Conservation (phyloP, 2,797 vertebrate species). For the Emys orbicularis region DNA sequence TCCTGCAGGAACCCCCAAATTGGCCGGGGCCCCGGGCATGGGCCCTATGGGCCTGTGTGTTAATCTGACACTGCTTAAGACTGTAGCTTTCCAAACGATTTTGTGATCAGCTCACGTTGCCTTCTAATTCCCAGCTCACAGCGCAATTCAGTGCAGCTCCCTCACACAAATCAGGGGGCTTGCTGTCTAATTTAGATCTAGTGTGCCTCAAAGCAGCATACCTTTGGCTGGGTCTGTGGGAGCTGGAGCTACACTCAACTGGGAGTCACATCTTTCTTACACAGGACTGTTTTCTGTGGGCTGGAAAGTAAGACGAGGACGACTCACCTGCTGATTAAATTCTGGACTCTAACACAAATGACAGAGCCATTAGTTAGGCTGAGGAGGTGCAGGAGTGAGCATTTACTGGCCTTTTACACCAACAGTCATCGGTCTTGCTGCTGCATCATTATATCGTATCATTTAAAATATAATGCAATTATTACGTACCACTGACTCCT, state of each 20-base stretch:
- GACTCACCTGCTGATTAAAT: neutral
- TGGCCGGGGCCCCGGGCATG: no score
- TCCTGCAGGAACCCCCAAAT: no score
- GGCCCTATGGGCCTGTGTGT: no score
- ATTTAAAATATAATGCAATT: neutral
- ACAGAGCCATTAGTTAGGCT: neutral
- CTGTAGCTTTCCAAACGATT: neutral
- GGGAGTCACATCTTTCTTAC: neutral
- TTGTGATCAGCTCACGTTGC: neutral
- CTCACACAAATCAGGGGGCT: neutral
- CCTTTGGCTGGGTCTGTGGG: neutral
- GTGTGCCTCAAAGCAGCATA: neutral
- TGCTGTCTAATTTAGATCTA: neutral
- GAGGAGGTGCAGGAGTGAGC: neutral
- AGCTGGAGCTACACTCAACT: neutral
- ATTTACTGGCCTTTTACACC: neutral
- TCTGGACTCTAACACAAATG: neutral
- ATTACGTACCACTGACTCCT: constrained; percentile 9
- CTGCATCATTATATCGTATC: neutral
- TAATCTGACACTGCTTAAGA: neutral
- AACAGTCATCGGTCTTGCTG: neutral
- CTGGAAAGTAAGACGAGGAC: neutral
- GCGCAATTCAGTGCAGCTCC: neutral
- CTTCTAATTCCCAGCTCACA: neutral
- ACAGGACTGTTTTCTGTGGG: neutral